Evolutionary conservation across 2,888 invertebrate species (phyloP), one percentile per base, ranked within the genome.

Genomic region (Aplocera efformata): DNA sequence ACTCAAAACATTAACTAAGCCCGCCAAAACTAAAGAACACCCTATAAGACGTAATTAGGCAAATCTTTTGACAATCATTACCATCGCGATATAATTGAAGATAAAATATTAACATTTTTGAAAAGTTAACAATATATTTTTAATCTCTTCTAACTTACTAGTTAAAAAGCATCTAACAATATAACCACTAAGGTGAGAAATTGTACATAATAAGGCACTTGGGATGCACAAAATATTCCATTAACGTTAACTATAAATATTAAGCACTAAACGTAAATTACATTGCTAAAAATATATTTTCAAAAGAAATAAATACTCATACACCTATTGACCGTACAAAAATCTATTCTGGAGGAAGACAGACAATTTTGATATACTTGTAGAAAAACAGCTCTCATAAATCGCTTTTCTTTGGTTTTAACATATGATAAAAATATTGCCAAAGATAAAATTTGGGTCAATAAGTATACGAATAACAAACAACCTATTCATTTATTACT

Each of bases 91-190:
- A 48, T 39, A 46, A 40, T 41, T 45, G 59, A 61, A 60, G 66
- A 75, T 75, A 79, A 76, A 74, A 73, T n/a, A 80, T 80, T 81
- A 84, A 84, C 76, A 79, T 83, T 78, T 55, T 70, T 83, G 83
- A 73, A 79, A 81, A 84, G 77, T 86, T 84, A 88, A 86, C 85
- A 86, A 86, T 86, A 85, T 85, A n/a, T n/a, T n/a, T 85, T 86
- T 86, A 86, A 85, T 86, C 84, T 86, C 83, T 73, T 81, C 80
- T 81, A 81, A 73, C 76, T 77, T 77, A 75, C 69, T 73, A 73
- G 63, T 53, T 68, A 69, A 66, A 72, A 81, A 83, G 78, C 79
- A 75, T 63, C 74, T 79, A 85, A 85, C 82, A 84, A 71, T 78
- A 84, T 80, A 80, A 84, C 80, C 86, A 78, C 72, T 67, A 72